A percentile compares a stretch with the other conserved stretches of the same genome.
phyloP scores from a whole-genome alignment of 2,113 vertebrate species.

The Bos indicus region DNA sequence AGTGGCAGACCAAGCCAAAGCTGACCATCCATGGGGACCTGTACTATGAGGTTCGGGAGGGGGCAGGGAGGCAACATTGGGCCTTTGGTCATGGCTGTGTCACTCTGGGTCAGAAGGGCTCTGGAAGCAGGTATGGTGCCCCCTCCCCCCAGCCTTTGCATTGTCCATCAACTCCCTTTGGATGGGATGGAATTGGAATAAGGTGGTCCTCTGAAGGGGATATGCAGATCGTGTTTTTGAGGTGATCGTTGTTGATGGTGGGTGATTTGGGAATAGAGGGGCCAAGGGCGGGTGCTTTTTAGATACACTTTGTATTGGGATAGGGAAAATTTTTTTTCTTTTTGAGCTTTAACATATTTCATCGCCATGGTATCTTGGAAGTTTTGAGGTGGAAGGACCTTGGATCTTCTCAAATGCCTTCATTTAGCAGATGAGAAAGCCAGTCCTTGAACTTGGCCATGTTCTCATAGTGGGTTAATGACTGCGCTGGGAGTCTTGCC shows the following conservation, averaged over 20 bases:
- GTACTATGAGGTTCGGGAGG: slow-evolving; percentile 88
- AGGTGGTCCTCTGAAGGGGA: background rate
- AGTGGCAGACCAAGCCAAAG: slow-evolving; percentile 97
- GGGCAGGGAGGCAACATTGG: background rate
- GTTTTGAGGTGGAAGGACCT: background rate
- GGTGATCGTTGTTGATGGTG: background rate
- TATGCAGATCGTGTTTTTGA: background rate
- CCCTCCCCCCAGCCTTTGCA: background rate
- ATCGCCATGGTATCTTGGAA: background rate
- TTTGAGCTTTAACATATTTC: background rate
- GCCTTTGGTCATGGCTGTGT: background rate
- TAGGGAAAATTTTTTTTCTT: background rate
- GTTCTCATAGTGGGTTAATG: background rate
- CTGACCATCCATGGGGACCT: slow-evolving; percentile 95
- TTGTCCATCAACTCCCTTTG: background rate
- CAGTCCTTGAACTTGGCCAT: background rate
- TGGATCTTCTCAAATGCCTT: background rate
- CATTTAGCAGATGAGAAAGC: background rate
- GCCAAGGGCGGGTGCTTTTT: background rate
- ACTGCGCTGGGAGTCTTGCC: background rate
- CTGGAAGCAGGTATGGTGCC: background rate
- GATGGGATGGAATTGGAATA: background rate
- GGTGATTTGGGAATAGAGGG: background rate
- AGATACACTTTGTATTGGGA: background rate
- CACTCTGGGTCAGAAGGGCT: background rate